Conservation (phyloP, 2,888 invertebrate genomes). For the Rhagium mordax region DNA sequence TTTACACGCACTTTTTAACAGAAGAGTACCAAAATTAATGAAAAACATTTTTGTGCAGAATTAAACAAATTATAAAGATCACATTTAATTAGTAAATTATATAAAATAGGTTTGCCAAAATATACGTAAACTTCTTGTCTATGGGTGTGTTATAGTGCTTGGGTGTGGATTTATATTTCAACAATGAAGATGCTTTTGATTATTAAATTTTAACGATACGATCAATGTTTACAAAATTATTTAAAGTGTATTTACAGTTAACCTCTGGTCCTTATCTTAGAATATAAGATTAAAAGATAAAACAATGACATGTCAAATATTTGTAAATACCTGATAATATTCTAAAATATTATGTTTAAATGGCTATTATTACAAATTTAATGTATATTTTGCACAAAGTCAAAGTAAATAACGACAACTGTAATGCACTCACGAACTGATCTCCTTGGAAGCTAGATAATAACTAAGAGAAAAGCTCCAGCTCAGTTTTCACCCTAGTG, state of each 20-base stretch:
- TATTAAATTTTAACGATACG: background rate
- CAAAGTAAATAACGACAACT: background rate
- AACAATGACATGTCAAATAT: background rate
- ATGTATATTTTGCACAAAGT: background rate
- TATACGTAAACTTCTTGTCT: no score
- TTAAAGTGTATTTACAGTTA: background rate
- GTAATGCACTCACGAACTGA: background rate
- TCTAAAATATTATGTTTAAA: background rate
- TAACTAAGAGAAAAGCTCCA: background rate
- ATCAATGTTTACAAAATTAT: background rate
- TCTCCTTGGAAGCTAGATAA: background rate
- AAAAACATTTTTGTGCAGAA: background rate
- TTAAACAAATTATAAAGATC: background rate
- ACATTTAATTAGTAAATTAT: background rate
- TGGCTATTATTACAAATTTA: background rate
- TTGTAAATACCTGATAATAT: background rate
- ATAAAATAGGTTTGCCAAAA: background rate
- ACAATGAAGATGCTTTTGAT: background rate
- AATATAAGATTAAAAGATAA: background rate
- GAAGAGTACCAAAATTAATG: background rate
- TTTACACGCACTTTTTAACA: background rate
- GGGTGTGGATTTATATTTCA: background rate
- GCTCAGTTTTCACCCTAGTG: slow-evolving; percentile 16
- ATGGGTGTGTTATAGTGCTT: background rate
- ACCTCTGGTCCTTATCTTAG: background rate